Base-by-base conservation (phyloP, 2,797 vertebrate species). In the Pelochelys cantorii region DNA sequence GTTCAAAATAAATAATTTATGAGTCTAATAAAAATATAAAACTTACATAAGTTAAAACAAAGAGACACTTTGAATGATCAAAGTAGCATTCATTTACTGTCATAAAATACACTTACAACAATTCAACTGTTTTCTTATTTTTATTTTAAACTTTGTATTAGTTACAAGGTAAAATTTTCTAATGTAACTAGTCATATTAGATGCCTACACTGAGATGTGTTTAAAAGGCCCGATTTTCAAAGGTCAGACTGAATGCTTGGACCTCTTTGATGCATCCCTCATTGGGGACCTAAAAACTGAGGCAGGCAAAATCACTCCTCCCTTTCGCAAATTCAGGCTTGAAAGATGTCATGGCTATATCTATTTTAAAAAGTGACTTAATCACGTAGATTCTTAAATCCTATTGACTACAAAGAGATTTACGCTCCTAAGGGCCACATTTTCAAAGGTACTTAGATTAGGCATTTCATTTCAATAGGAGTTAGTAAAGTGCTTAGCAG, bases 11-110 rank as follows among this genome's bases (percentile, higher is more conserved):
- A 59, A 59, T 59, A 23, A 59, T 59, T 59, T 11, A 9, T 59
- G 57, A 11, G 23, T 59, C 23, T 59, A 5, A 48, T 34, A 11
- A 25, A 3, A 94, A 77, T 31, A 3, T 0, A 0, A 13, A 75
- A 34, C 3, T 29, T 9, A 2, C 20, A 85, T 78, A 86, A 77
- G 25, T 11, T 29, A 4, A 3, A 59, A 25, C 10, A 23, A 59
- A 27, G 57, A 59, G 23, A 59, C 8, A 25, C 22, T 59, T 59
- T 23, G 9, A 59, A 23, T 27, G 25, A 60, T 27, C 57, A 60
- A 60, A 59, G 57, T 7, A 60, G 10, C 57, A 60, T 85, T 65
- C 48, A 29, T 85, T 86, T 91, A 85, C 52, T 75, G 22, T 48
- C 42, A 48, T 48, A 8, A 48, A 48, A 48, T 48, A 48, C 42